Percentiles rank a stretch among this genome's conserved stretches.
Conservation (phyloP, 2,113 vertebrate species). For the Chionomys nivalis region DNA sequence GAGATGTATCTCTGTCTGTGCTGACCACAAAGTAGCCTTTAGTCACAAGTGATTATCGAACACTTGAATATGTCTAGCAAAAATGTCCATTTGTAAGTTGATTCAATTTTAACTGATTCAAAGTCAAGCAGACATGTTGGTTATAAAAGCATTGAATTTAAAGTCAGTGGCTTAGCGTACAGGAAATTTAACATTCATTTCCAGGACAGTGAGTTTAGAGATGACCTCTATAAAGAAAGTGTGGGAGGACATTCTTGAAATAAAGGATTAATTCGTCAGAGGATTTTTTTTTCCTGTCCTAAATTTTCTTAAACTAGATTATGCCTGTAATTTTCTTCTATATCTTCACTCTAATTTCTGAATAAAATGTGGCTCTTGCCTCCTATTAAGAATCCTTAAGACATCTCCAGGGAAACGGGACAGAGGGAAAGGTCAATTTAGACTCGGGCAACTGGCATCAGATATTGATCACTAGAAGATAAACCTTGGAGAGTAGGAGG, state of each 20-base stretch:
- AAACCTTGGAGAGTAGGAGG: neutral
- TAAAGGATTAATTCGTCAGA: constrained; percentile 38
- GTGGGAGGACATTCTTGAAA: constrained; percentile 1
- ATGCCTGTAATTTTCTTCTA: constrained; percentile 32
- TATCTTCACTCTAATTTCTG: neutral
- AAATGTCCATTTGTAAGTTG: neutral
- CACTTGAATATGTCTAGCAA: neutral
- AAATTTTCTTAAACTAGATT: constrained; percentile 59
- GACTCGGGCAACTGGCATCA: neutral
- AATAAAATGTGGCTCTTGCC: constrained; percentile 14
- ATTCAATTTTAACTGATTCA: constrained; percentile 34
- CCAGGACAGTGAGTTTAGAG: constrained; percentile 26
- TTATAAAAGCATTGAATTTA: neutral
- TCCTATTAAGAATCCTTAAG: constrained; percentile 1
- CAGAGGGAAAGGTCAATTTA: neutral
- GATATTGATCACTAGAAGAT: constrained; percentile 8
- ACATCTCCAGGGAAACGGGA: neutral
- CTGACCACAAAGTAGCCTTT: neutral
- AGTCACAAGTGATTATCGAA: neutral
- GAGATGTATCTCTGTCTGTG: neutral
- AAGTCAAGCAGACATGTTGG: neutral
- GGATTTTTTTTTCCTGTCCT: constrained; percentile 27
- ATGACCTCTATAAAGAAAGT: neutral
- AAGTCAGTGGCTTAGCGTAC: neutral
- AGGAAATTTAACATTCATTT: constrained; percentile 36